Percentiles rank a stretch among this genome's conserved stretches.
These are phyloP conservation scores for Aurelia aurita DNA, from an alignment of 30 jellyfish, hydroid and myxozoan species.

Conservation along the genomic window DNA sequence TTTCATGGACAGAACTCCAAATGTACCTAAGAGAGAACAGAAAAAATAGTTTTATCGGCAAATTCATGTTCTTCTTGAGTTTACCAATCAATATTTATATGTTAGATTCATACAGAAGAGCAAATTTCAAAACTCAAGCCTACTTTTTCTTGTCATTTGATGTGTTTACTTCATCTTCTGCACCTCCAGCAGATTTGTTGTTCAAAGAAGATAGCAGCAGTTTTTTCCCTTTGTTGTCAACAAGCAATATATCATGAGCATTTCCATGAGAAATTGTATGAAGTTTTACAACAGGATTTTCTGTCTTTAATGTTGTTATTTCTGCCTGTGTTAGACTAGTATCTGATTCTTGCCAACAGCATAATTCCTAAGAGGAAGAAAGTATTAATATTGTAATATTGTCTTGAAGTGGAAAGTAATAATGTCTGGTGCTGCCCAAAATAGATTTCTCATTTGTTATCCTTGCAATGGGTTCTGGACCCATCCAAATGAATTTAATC, in stretches of 20 bases:
- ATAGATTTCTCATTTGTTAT: no score
- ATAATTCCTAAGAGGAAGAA: constrained; percentile 2
- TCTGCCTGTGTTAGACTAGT: constrained; percentile 9
- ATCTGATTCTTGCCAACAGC: constrained; percentile 11
- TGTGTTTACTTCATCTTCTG: no score
- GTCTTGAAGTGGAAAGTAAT: no score
- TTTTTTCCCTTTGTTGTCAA: constrained; percentile 22
- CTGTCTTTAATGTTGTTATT: background rate
- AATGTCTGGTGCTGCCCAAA: no score
- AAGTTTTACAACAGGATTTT: constrained; percentile 14
- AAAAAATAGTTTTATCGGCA: background rate
- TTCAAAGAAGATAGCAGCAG: background rate
- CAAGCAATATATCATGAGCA: background rate
- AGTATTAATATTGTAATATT: no score
- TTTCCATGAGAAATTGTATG: background rate
- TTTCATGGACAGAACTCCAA: constrained; percentile 25
- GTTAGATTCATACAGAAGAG: no score
- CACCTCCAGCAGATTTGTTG: no score
- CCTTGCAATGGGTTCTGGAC: no score
- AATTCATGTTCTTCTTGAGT: background rate
- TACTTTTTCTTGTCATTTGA: no score
- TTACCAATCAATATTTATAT: background rate
- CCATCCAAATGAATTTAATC: no score
- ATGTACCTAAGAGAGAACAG: constrained; percentile 15
- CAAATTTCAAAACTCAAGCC: no score